Evolutionary conservation across 2,113 vertebrate species (phyloP).

Genomic region (Erpornis zantholeuca): DNA sequence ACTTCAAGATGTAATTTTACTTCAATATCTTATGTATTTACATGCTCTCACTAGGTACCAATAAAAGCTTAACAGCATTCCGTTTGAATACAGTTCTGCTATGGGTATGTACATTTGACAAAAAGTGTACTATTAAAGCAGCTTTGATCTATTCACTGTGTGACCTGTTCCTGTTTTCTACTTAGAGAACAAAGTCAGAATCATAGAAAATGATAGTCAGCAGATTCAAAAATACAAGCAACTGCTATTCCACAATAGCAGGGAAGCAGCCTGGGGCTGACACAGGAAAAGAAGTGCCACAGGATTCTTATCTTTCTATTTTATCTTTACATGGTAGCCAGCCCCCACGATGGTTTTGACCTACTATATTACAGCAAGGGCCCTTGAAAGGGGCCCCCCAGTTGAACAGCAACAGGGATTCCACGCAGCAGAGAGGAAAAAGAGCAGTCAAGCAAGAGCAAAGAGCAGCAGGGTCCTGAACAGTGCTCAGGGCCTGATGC

Average conservation of each 20-base stretch:
- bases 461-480: not conserved
- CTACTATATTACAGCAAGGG: not conserved
- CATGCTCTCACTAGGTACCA: not conserved
- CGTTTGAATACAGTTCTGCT: not conserved
- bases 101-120: not conserved
- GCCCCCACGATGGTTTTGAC: not conserved
- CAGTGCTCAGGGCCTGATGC: not conserved
- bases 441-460: not conserved
- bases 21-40: not conserved
- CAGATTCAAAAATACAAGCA: not conserved
- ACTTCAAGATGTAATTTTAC: slow-evolving; percentile 5
- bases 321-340: not conserved
- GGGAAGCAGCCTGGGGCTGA: not conserved
- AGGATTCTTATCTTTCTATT: not conserved
- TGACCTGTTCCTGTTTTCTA: not conserved
- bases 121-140: not conserved
- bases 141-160: not conserved
- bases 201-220: not conserved
- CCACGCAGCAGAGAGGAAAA: not conserved
- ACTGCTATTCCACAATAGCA: not conserved
- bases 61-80: slow-evolving; percentile 9
- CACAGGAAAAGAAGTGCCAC: not conserved
- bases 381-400: not conserved
- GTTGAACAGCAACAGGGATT: not conserved
- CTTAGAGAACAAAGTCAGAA: not conserved